Evolutionary conservation across 2,113 vertebrate genomes (phyloP).

Genomic region (Salminus brasiliensis): DNA sequence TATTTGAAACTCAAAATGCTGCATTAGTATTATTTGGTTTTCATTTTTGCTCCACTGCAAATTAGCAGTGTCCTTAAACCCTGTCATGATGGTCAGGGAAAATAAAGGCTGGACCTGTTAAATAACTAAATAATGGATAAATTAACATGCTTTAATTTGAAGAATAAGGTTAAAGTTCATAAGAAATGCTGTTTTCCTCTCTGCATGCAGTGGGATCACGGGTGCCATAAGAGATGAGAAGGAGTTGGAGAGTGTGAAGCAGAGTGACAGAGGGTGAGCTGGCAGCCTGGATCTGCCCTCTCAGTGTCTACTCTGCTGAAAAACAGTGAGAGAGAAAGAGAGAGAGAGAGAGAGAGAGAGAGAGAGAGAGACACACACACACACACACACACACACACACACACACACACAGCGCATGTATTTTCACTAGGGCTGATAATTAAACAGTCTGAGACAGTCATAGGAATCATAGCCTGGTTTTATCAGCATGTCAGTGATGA

Average conservation of each 20-base stretch:
- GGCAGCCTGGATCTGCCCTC: not conserved
- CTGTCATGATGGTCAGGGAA: not conserved
- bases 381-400: too few species aligned
- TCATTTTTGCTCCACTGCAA: too few species aligned
- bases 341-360: not conserved
- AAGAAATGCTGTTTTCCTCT: not conserved
- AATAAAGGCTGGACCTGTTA: not conserved
- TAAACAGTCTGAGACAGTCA: not conserved
- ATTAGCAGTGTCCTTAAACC: too few species aligned
- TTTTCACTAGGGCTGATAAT: not conserved
- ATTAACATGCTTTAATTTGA: not conserved
- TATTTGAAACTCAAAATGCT: too few species aligned
- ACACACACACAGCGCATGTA: constrained; percentile 19
- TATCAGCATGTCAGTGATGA: not conserved
- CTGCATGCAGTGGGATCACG: not conserved
- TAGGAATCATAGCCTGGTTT: not conserved
- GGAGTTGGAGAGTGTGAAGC: not conserved
- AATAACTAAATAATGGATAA: not conserved
- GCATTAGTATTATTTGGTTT: too few species aligned
- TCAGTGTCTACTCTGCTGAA: constrained; percentile 20
- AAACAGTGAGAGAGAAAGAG: not conserved
- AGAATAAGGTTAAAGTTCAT: not conserved
- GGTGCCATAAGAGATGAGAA: not conserved
- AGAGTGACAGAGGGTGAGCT: constrained; percentile 7
- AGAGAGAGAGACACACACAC: constrained; percentile 14